phyloP scores from a whole-genome alignment of 2,113 vertebrate species.

The Mobula hypostoma region DNA sequence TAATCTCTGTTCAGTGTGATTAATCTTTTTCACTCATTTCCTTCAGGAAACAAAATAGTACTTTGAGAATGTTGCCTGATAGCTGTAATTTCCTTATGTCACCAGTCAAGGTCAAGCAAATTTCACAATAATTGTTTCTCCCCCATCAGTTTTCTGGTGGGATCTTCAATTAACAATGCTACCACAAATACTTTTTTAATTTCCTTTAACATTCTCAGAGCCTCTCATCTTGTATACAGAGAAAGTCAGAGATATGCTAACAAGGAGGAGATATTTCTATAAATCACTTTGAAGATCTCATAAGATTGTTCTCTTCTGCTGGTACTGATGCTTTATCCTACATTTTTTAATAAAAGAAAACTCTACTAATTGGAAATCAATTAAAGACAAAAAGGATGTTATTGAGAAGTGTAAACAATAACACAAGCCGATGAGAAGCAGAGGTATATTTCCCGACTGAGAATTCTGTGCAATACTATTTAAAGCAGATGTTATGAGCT shows the following conservation, averaged over 20 bases:
- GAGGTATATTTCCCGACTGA: too few relatives aligned
- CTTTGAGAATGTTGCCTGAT: neutral
- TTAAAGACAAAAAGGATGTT: too few relatives aligned
- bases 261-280: too few relatives aligned
- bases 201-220: neutral
- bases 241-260: neutral
- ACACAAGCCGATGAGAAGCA: too few relatives aligned
- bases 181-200: neutral
- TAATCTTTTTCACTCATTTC: slow-evolving; percentile 15
- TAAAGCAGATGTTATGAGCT: neutral
- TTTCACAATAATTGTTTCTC: neutral
- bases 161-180: neutral
- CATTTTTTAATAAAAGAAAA: too few relatives aligned
- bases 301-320: too few relatives aligned
- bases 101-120: neutral
- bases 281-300: too few relatives aligned
- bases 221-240: neutral
- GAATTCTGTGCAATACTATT: too few relatives aligned
- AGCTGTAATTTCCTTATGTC: slow-evolving; percentile 16
- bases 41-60: slow-evolving; percentile 7
- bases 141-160: neutral
- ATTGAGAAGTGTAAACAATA: too few relatives aligned
- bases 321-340: too few relatives aligned
- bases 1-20: slow-evolving; percentile 4
- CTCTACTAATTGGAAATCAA: too few relatives aligned